phyloP scores from a whole-genome alignment of 2,113 vertebrate species.

The Thymallus thymallus region DNA sequence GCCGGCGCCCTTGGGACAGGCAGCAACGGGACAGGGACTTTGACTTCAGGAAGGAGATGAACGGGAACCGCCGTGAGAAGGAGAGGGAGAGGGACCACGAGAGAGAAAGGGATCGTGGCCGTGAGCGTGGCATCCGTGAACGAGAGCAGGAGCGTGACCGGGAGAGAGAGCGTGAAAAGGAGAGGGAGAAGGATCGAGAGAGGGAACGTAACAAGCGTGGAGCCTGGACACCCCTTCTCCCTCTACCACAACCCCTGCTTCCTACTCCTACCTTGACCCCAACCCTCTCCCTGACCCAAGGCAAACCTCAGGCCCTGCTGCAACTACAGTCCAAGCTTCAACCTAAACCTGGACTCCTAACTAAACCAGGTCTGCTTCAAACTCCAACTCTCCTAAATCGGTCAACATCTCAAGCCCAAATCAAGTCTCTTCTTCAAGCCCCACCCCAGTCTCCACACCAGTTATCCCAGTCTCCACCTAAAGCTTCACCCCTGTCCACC shows the following conservation, averaged over 20 bases:
- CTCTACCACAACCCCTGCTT: constrained; percentile 67
- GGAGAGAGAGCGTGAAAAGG: constrained; percentile 42
- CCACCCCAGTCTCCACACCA: constrained; percentile 28
- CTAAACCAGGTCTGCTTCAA: constrained; percentile 46
- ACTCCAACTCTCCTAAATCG: constrained; percentile 44
- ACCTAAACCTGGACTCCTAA: constrained; percentile 54
- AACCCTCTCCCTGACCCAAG: constrained; percentile 61
- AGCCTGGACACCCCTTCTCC: constrained; percentile 66
- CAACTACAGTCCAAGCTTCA: constrained; percentile 59
- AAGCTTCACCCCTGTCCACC: constrained; percentile 14
- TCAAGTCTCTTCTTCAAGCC: constrained; percentile 45
- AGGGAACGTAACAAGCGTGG: constrained; percentile 40
- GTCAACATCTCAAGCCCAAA: constrained; percentile 26
- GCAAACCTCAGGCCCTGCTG: constrained; percentile 60
- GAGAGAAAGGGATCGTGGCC: constrained; percentile 56
- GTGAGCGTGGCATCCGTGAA: constrained; percentile 75
- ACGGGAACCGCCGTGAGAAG: constrained; percentile 86
- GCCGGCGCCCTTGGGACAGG: constrained; percentile 93
- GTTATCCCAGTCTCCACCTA: neutral
- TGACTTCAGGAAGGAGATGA: constrained; percentile 93
- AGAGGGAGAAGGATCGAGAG: constrained; percentile 40
- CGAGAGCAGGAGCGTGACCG: constrained; percentile 28
- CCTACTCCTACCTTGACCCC: constrained; percentile 66
- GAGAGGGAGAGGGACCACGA: constrained; percentile 77
- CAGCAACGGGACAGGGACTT: constrained; percentile 85